Percentiles rank a stretch among this genome's conserved stretches.
phyloP scores from a whole-genome alignment of 2,113 vertebrate species.

The Vanacampus margaritifer region DNA sequence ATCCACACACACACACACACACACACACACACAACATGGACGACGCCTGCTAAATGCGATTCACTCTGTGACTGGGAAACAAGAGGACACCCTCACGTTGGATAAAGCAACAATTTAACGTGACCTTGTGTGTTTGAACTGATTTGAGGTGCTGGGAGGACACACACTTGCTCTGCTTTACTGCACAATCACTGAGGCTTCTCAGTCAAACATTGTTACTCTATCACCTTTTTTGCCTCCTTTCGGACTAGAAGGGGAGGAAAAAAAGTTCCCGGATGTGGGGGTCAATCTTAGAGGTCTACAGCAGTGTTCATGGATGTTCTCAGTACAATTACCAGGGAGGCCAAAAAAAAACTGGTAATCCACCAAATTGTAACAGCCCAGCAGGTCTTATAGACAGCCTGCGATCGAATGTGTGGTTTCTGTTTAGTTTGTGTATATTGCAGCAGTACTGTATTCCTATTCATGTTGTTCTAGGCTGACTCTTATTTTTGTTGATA shows the following conservation, averaged over 20 bases:
- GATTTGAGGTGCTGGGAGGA: conserved; percentile 37
- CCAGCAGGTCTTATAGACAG: conserved; percentile 31
- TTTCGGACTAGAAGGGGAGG: conserved; percentile 34
- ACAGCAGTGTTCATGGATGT: conserved; percentile 38
- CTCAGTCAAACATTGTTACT: conserved; percentile 32
- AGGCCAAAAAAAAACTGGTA: conserved; percentile 53
- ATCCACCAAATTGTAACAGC: conserved; percentile 42
- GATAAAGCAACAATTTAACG: conserved; percentile 17
- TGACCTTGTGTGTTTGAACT: conserved; percentile 38
- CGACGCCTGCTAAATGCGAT: conserved; percentile 16
- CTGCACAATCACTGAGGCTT: conserved; percentile 23
- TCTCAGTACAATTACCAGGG: conserved; percentile 38
- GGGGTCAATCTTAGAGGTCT: conserved; percentile 23
- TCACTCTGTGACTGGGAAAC: conserved; percentile 30
- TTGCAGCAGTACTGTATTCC: conserved; percentile 62
- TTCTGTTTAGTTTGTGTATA: conserved; percentile 59
- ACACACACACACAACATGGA: conserved; percentile 29
- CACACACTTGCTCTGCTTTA: conserved; percentile 34
- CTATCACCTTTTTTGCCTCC: conserved; percentile 28
- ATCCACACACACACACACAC: conserved; percentile 28
- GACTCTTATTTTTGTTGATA: conserved; percentile 44
- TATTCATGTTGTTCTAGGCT: conserved; percentile 57
- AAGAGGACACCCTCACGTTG: conserved; percentile 26
- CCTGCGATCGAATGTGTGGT: conserved; percentile 61
- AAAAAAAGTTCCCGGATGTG: conserved; percentile 54